These are phyloP conservation scores for Triplophysa rosa DNA, from an alignment of 2,113 vertebrate species.

Conservation along the genomic window DNA sequence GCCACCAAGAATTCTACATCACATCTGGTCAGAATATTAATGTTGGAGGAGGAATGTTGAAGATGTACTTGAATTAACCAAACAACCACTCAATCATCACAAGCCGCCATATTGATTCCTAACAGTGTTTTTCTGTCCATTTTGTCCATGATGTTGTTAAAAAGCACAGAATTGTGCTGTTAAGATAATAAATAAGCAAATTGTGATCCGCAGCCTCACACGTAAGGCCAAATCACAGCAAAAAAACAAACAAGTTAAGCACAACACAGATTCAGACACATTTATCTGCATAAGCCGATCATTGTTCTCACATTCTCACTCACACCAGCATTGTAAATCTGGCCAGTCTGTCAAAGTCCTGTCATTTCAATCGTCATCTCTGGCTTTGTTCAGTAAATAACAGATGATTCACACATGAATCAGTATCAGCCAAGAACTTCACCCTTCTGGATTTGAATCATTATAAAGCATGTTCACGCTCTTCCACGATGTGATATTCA, in stretches of 20 bases:
- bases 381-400: conserved; percentile 22
- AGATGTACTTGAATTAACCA: neutral
- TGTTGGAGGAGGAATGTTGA: neutral
- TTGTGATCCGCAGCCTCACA: neutral
- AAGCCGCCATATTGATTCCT: neutral
- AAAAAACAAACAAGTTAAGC: neutral
- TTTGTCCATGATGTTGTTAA: too few relatives aligned
- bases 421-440: conserved; percentile 8
- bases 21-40: neutral
- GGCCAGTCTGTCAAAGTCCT: conserved; percentile 5
- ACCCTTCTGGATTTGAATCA: neutral
- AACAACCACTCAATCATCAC: neutral
- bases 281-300: neutral
- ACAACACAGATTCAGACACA: neutral
- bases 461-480: too few relatives aligned
- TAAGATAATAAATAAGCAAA: neutral
- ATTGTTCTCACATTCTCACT: neutral
- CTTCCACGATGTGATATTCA: neutral
- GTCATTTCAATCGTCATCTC: conserved; percentile 36
- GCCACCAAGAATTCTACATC: neutral
- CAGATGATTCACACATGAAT: conserved; percentile 29
- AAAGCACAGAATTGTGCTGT: neutral
- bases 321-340: neutral
- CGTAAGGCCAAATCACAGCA: neutral
- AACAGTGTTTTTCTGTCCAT: too few relatives aligned